Evolutionary conservation across 2,113 vertebrate species (phyloP).

Genomic region (Coracopsis vasa): DNA sequence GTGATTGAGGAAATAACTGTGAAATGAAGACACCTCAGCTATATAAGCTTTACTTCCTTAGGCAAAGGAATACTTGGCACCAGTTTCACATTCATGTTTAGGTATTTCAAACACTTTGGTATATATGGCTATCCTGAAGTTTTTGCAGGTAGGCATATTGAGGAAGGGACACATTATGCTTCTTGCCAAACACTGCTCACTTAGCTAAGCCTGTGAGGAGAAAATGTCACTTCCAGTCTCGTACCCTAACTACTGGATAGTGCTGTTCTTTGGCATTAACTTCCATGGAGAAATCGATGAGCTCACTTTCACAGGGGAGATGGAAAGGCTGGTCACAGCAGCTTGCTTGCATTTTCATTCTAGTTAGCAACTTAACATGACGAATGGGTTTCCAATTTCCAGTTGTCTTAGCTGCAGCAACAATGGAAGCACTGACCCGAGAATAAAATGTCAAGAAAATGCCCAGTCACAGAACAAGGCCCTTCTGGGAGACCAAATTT

Average conservation of each 20-base stretch:
- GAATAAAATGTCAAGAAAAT: slow-evolving; percentile 1
- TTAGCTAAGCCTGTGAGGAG: neutral
- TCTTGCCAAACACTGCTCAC: neutral
- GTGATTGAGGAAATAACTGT: neutral
- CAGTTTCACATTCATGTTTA: neutral
- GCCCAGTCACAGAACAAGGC: neutral
- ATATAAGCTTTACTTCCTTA: neutral
- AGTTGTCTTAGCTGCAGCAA: slow-evolving; percentile 6
- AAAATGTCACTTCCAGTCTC: neutral
- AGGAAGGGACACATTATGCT: neutral
- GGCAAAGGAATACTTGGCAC: neutral
- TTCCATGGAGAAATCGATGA: neutral
- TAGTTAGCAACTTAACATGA: slow-evolving; percentile 22
- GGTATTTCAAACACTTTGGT: neutral
- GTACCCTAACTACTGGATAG: neutral
- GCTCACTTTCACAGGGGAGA: neutral
- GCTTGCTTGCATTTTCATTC: neutral
- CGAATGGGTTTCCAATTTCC: slow-evolving; percentile 20
- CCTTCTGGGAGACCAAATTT: neutral
- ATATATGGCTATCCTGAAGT: neutral
- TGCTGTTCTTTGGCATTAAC: neutral
- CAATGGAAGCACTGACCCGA: neutral
- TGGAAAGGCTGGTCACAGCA: neutral
- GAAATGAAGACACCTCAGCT: neutral
- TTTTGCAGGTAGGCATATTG: neutral